Evolutionary conservation across 1,140 invertebrate species (phyloP), one percentile per base, ranked within the genome.

Genomic region (Papilio polyxenes): DNA sequence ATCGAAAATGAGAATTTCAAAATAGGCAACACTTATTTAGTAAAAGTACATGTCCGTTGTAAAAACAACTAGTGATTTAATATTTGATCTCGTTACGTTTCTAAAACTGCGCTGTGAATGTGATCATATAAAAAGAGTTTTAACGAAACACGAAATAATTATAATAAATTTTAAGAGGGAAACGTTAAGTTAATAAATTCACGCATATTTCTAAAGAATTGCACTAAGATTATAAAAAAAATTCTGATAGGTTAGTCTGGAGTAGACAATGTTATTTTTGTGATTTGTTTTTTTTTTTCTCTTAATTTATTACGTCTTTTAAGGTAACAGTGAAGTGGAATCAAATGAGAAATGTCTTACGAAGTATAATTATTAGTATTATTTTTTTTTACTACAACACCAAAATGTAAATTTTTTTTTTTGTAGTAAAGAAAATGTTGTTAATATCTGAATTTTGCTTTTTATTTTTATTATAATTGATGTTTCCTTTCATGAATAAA

Each of bases 161-260:
- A 89, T 88, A 88, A 87, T 90, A 88, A 85, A 87, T 86, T 87
- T 86, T 89, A 90, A 90, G 85, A 87, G 83, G 81, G 85, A 85
- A 85, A 87, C 82, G 83, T 84, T 87, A 88, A 84, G 85, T 86
- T 86, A 87, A 88, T 87, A 86, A 89, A 92, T 92, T 89, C 88
- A 91, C 90, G 90, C 89, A 92, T 91, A 91, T 89, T 92, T 92
- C 89, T 92, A 92, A 92, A 89, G 86, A 90, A 89, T 81, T 91
- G 92, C 92, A 93, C 92, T 92, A 92, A 92, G 87, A 88, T 75
- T 89, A 78, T 72, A 72, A 48, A 85, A 88, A 89, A 88, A 80
- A 89, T 89, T 88, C 87, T 87, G 83, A 89, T 90, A 90, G 85
- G 83, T 84, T 89, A 89, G 85, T 82, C 87, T 87, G 87, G 83